Evolutionary conservation across 2,113 vertebrate genomes (phyloP), one percentile per base, ranked within the genome.

Genomic region (Oryzias woworae): DNA sequence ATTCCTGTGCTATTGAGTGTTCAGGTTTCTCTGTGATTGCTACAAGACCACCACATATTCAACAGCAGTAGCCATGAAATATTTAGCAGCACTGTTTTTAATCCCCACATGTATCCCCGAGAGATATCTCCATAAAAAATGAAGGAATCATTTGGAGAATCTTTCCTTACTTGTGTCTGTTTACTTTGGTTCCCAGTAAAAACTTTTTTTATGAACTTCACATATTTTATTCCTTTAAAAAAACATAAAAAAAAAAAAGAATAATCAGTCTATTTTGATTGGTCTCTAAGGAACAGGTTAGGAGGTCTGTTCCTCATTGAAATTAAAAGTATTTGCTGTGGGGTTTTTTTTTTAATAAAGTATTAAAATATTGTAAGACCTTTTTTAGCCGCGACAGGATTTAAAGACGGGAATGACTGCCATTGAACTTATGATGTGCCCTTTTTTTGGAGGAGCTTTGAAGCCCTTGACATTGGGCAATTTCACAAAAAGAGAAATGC

Each of bases 261-360:
- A 78, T 67, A 59, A 17, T 70, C 83, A 83, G 66, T 75, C 71
- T 43, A 53, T 83, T 85, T 80, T 85, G 87, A 88, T 88, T 87
- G 74, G 84, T 80, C 81, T 80, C 77, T 2, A 14, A 69, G 52
- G 85, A 78, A 53, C 23, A 53, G 47, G 71, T 72, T 75, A 48
- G 45, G 60, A 76, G 67, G 73, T 66, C 67, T 63, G 73, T 68
- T 71, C 81, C 71, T 73, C 71, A 64, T 67, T 66, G 46, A 83
- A 85, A 58, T 81, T 28, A 46, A 46, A 3, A 14, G 14, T 17
- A 15, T 6, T 78, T 52, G 69, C 50, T 66, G 62, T 71, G 56
- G 71, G 56, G 41, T 65, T 18, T 3, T 62, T 71, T 63, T 46
- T 64, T 73, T 52, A 42, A 78, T 58, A 44, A 45, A 15, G 43